These are phyloP conservation scores for Trachelipus rathkii DNA, from an alignment of 1,140 invertebrate genomes.

Conservation along the genomic window DNA sequence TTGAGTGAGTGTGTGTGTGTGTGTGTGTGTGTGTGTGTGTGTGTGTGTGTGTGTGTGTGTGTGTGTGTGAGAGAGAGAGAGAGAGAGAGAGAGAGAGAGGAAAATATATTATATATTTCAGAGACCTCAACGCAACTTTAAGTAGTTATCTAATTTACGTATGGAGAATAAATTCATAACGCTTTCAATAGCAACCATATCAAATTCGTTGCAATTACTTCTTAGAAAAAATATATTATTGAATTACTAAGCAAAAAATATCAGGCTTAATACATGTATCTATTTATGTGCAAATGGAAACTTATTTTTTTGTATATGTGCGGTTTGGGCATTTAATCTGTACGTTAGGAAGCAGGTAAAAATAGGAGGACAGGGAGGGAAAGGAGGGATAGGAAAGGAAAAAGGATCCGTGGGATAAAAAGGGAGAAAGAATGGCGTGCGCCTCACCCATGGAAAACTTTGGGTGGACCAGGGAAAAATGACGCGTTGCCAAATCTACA, in stretches of 20 bases:
- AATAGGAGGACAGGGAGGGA: neutral
- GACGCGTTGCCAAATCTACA: neutral
- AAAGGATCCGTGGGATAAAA: conserved; percentile 10
- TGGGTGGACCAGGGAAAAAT: conserved; percentile 8
- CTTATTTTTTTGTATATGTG: neutral
- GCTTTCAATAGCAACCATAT: neutral
- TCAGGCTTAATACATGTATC: neutral
- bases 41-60: neutral
- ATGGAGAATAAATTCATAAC: too few relatives aligned
- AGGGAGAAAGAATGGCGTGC: conserved; percentile 2
- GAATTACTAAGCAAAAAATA: neutral
- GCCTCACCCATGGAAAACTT: conserved; percentile 6
- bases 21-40: neutral
- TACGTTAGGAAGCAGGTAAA: conserved; percentile 12
- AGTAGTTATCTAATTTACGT: neutral
- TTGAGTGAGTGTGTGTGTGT: too few relatives aligned
- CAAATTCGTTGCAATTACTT: neutral
- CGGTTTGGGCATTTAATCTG: conserved; percentile 4
- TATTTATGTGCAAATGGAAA: neutral
- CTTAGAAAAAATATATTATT: neutral
- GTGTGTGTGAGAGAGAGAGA: neutral
- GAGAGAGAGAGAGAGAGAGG: conserved; percentile 8
- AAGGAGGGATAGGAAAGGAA: neutral
- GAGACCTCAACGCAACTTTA: neutral
- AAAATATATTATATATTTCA: neutral